Conservation (phyloP, 1,140 invertebrate species). For the Drosophila athabasca region DNA sequence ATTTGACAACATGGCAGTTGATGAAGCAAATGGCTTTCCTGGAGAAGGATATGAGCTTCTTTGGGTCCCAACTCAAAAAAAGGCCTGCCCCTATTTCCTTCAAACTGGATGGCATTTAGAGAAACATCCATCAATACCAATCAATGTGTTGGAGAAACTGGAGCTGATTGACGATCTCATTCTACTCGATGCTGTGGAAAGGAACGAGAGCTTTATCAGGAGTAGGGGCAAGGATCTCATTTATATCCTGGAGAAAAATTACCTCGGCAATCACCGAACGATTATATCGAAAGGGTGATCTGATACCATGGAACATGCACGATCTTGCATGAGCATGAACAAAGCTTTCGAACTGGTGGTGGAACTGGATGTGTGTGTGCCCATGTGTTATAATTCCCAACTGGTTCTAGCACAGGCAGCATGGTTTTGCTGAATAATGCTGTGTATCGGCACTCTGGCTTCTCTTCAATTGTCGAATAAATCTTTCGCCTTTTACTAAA, state of each 20-base stretch:
- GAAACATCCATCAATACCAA: conserved; percentile 83
- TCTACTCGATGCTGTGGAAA: conserved; percentile 86
- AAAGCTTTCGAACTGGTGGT: too few species aligned
- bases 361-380: too few species aligned
- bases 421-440: not conserved
- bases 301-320: not conserved
- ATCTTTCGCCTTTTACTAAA: conserved; percentile 83
- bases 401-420: conserved; percentile 4
- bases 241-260: conserved; percentile 4
- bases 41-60: conserved; percentile 86
- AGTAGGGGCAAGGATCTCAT: conserved; percentile 84
- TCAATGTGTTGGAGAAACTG: conserved; percentile 84
- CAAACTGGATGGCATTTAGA: too few species aligned
- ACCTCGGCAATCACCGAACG: conserved; percentile 73
- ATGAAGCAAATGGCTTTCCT: conserved; percentile 86
- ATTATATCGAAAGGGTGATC: conserved; percentile 87
- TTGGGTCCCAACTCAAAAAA: conserved; percentile 87
- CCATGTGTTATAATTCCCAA: conserved; percentile 57
- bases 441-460: conserved; percentile 34
- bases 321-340: too few species aligned
- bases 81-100: too few species aligned
- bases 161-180: conserved; percentile 87
- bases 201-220: conserved; percentile 88
- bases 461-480: conserved; percentile 78
- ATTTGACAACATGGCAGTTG: conserved; percentile 87